Base-by-base conservation (phyloP, 2,888 invertebrate genomes). In the Drosophila neutralis region DNA sequence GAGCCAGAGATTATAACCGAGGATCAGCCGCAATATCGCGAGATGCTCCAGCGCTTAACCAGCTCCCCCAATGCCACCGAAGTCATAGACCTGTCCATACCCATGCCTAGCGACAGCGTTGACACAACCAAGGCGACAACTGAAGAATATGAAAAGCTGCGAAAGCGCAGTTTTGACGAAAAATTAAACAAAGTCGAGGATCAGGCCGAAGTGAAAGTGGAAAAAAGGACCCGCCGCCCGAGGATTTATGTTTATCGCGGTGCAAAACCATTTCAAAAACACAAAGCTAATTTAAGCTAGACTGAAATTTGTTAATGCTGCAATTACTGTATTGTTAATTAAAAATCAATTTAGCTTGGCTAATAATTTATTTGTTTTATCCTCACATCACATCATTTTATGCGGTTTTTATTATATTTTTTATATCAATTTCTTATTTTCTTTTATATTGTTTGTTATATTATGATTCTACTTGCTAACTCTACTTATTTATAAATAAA, bases 1-100 rank as follows among this genome's bases (percentile, higher is more conserved):
- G 73, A 83, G n/a, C 90, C 91, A 0, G 89, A 91, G 72, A 88
- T 84, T 31, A 91, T 91, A 4, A 91, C 91, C 0, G 80, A 82
- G 6, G 89, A 90, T 76, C 91, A 91, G 35, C 90, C 92, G 0
- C 77, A 89, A 4, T 91, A 91, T 60, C 74, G 74, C 15, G 80
- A 85, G 49, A 82, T 83, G 53, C 74, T 92, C 0, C 56, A 64
- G n/a, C 75, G 74, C 1, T 21, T 86, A 6, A 89, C 89, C 6
- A 73, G 64, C 36, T 60, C 51, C 6, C 27, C 33, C 33, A 72
- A 72, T 33, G 65, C 27, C 24, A 59, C 72, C 4, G 70, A 89
- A 1, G 68, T 76, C n/a, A 89, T 86, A 6, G 89, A 86, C 38
- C n/a, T 89, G 62, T 52, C 58, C 38, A 65, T 61, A 49, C 72